phyloP scores from a whole-genome alignment of 2,113 vertebrate genomes.

The Tympanuchus pallidicinctus region DNA sequence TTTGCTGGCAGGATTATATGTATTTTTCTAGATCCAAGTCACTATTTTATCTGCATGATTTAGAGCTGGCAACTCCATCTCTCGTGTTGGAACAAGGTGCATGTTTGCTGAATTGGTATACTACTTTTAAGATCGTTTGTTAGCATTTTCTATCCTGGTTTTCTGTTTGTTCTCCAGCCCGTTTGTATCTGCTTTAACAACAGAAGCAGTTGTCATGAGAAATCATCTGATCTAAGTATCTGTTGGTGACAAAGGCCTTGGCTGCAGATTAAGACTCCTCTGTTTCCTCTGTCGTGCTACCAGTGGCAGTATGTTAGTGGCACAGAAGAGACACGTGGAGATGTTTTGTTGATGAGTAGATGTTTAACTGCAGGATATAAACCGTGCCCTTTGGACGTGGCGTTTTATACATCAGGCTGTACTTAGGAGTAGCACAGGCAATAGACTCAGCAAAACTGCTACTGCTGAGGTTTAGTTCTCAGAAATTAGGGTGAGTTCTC shows the following conservation, averaged over 20 bases:
- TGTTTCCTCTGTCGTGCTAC: background rate
- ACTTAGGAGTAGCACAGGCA: background rate
- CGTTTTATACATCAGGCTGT: background rate
- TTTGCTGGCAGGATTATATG: background rate
- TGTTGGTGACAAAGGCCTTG: background rate
- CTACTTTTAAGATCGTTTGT: background rate
- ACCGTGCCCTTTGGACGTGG: accelerated
- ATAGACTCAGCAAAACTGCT: accelerated
- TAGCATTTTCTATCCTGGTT: conserved; percentile 10
- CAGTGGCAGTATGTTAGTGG: background rate
- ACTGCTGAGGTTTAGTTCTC: accelerated
- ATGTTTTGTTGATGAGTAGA: accelerated
- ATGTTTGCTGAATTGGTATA: background rate
- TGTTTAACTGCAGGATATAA: background rate
- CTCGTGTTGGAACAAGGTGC: background rate
- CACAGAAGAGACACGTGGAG: background rate
- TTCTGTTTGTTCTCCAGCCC: conserved; percentile 51
- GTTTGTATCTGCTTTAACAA: conserved; percentile 17
- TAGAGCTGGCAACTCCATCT: conserved; percentile 37
- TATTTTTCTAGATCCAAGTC: conserved; percentile 40
- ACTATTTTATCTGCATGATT: conserved; percentile 32
- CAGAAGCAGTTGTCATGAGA: conserved; percentile 22
- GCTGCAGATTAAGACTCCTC: background rate
- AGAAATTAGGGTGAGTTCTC: background rate
- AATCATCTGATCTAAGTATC: background rate